These are phyloP conservation scores for Theristus sp. DNA, from an alignment of 2,888 invertebrate genomes.

Conservation along the genomic window DNA sequence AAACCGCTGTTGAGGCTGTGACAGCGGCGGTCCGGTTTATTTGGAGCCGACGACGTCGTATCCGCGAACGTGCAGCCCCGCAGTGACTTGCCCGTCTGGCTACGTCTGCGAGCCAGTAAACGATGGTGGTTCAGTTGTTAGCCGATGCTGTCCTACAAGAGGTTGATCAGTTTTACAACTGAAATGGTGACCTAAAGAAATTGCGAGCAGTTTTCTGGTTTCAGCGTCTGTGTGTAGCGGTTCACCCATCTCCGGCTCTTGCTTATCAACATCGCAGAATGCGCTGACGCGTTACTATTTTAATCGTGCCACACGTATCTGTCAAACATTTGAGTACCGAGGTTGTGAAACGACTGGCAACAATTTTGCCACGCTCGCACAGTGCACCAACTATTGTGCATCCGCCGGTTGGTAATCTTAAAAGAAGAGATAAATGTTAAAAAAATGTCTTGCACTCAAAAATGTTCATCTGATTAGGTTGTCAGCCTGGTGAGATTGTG, in stretches of 20 bases:
- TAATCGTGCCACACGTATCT: constrained; percentile 12
- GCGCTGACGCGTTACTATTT: constrained; percentile 15
- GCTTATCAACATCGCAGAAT: constrained; percentile 15
- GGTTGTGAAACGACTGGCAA: constrained; percentile 20
- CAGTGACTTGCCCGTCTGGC: constrained; percentile 14
- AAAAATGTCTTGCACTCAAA: too few species aligned
- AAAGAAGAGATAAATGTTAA: neutral
- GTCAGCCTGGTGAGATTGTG: constrained; percentile 19
- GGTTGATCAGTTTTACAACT: constrained; percentile 8
- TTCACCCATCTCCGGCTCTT: constrained; percentile 21
- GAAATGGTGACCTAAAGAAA: neutral
- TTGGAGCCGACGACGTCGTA: constrained; percentile 21
- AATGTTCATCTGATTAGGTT: too few species aligned
- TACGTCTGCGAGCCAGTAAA: constrained; percentile 20
- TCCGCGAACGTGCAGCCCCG: constrained; percentile 21
- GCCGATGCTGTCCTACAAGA: constrained; percentile 22
- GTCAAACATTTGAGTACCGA: constrained; percentile 14
- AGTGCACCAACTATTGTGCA: constrained; percentile 23
- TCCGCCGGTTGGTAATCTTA: constrained; percentile 12
- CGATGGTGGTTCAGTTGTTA: constrained; percentile 14
- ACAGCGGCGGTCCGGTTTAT: constrained; percentile 24
- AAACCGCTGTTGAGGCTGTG: constrained; percentile 13
- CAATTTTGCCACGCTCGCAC: constrained; percentile 16
- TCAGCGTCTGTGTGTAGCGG: constrained; percentile 19
- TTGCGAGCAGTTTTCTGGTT: neutral